Conservation (phyloP, 2,113 vertebrate genomes). For the Brachypodius melanocephalos region DNA sequence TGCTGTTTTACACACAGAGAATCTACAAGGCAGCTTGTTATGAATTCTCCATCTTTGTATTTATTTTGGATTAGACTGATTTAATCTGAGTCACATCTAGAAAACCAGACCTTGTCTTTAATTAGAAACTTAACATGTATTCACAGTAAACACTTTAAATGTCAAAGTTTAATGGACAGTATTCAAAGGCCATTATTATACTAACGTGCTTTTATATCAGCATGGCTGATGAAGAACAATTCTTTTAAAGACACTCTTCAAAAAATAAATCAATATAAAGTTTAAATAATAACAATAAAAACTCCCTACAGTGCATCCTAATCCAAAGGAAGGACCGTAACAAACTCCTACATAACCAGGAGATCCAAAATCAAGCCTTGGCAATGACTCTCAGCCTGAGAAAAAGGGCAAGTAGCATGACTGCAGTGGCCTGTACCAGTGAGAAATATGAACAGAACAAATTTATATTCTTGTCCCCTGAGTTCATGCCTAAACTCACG, state of each 20-base stretch:
- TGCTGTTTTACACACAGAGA: conserved; percentile 27
- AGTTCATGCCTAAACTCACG: background rate
- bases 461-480: background rate
- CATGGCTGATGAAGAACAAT: background rate
- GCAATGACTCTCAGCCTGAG: background rate
- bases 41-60: conserved; percentile 49
- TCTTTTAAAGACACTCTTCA: conserved; percentile 22
- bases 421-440: background rate
- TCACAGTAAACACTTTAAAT: conserved; percentile 56
- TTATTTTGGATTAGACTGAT: conserved; percentile 70
- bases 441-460: background rate
- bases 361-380: background rate
- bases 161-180: conserved; percentile 56
- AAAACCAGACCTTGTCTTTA: conserved; percentile 43
- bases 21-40: conserved; percentile 11
- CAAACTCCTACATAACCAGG: background rate
- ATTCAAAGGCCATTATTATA: conserved; percentile 43
- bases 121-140: conserved; percentile 69
- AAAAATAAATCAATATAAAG: conserved; percentile 18
- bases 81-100: conserved; percentile 66
- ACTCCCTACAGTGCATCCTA: background rate
- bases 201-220: conserved; percentile 42
- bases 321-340: background rate
- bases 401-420: fast-evolving
- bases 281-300: background rate